phyloP scores from a whole-genome alignment of 2,888 invertebrate genomes.

The Chrysopilus asiliformis region DNA sequence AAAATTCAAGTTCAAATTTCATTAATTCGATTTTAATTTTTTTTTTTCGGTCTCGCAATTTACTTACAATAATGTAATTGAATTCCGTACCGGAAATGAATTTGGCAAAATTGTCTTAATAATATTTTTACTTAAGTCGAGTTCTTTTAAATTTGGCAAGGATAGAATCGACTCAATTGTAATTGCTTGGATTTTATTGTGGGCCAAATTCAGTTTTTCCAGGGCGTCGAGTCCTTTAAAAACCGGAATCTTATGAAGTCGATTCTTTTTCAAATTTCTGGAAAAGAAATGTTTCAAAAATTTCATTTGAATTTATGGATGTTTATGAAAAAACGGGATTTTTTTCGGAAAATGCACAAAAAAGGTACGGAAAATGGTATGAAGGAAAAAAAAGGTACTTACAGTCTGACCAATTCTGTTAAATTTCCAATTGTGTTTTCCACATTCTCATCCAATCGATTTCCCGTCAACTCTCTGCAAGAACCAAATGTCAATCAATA shows the following conservation, averaged over 20 bases:
- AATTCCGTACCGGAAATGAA: constrained; percentile 43
- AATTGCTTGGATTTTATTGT: constrained; percentile 66
- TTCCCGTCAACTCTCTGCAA: constrained; percentile 45
- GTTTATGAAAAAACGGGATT: not conserved
- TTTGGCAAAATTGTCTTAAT: constrained; percentile 30
- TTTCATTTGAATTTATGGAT: not conserved
- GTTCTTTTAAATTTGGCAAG: constrained; percentile 37
- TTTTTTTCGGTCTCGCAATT: not conserved
- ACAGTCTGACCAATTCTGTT: constrained; percentile 39
- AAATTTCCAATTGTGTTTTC: constrained; percentile 38
- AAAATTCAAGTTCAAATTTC: not conserved
- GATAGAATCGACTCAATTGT: constrained; percentile 80
- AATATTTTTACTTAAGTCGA: constrained; percentile 38
- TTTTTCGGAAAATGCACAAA: not conserved
- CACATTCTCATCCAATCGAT: constrained; percentile 39
- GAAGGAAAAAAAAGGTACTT: constrained; percentile 23
- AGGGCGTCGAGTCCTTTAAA: constrained; percentile 65
- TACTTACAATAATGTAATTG: constrained; percentile 11
- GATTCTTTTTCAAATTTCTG: constrained; percentile 59
- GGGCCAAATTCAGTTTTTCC: constrained; percentile 60
- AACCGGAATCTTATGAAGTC: constrained; percentile 60
- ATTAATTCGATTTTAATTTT: no score
- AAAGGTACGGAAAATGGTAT: not conserved
- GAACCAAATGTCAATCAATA: constrained; percentile 8
- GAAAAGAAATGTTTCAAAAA: not conserved